These are phyloP conservation scores for Drosophila funebris DNA, from an alignment of 1,140 invertebrate species.

Conservation along the genomic window DNA sequence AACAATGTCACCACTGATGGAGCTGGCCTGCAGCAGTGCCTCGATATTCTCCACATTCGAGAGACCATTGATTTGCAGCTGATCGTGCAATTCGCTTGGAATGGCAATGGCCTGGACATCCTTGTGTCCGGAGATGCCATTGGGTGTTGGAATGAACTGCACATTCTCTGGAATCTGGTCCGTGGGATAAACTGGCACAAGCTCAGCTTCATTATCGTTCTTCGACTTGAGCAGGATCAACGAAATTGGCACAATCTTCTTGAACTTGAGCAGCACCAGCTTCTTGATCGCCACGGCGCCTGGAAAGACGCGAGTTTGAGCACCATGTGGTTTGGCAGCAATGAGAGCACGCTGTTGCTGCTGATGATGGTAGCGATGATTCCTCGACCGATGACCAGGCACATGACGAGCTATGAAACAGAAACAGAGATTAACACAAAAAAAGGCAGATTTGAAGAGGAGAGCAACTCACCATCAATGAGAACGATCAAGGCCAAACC, in stretches of 20 bases:
- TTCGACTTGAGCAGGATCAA: constrained; percentile 73
- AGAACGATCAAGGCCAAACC: constrained; percentile 53
- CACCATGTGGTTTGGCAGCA: constrained; percentile 51
- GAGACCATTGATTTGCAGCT: constrained; percentile 72
- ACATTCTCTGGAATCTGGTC: constrained; percentile 79
- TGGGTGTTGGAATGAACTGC: constrained; percentile 79
- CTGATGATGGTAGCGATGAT: constrained; percentile 38
- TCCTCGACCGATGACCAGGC: constrained; percentile 40
- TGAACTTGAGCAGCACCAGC: constrained; percentile 78
- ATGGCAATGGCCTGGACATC: constrained; percentile 81
- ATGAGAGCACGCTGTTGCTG: constrained; percentile 58
- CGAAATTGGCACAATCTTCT: constrained; percentile 79
- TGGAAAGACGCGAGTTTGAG: constrained; percentile 72
- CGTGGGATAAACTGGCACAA: constrained; percentile 78
- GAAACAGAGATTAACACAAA: background rate
- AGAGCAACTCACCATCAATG: constrained; percentile 54
- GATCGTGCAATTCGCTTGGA: constrained; percentile 74
- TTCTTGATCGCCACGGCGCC: constrained; percentile 80
- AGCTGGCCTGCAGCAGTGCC: constrained; percentile 67
- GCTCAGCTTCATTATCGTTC: constrained; percentile 77
- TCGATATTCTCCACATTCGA: constrained; percentile 80
- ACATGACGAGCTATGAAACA: constrained; percentile 55
- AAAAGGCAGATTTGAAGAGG: background rate
- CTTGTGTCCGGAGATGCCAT: constrained; percentile 78
- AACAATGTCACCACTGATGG: constrained; percentile 40